Percentiles rank a stretch among this genome's conserved stretches.
These are phyloP conservation scores for Xanthorhoe spadicearia DNA, from an alignment of 2,888 invertebrate genomes.

Conservation along the genomic window DNA sequence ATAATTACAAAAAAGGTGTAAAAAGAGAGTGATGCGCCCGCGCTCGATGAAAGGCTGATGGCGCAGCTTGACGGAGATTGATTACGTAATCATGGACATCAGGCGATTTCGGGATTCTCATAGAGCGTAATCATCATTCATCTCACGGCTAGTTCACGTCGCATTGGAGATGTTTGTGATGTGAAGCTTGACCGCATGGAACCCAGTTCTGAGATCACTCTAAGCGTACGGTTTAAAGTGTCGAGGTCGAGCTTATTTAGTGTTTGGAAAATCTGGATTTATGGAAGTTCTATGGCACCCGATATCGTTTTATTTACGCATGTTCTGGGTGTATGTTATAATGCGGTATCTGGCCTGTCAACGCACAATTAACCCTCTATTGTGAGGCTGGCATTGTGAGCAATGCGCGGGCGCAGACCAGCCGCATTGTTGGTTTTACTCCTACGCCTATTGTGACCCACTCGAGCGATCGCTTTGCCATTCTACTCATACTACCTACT, in stretches of 20 bases:
- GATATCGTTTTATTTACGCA: conserved; percentile 49
- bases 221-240: conserved; percentile 54
- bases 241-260: conserved; percentile 21
- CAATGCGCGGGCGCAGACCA: conserved; percentile 65
- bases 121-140: conserved; percentile 80
- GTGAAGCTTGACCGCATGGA: conserved; percentile 54
- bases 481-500: conserved; percentile 59
- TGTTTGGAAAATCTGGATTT: conserved; percentile 40
- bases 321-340: conserved; percentile 59
- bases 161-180: conserved; percentile 59
- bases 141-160: conserved; percentile 77
- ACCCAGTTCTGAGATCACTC: conserved; percentile 60
- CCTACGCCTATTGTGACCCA: conserved; percentile 79
- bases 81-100: conserved; percentile 81
- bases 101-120: conserved; percentile 77
- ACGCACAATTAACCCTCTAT: conserved; percentile 81
- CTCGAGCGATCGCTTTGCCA: conserved; percentile 71
- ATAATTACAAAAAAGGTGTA: conserved; percentile 80
- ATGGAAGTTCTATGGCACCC: conserved; percentile 42
- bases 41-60: conserved; percentile 78
- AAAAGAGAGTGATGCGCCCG: conserved; percentile 73
- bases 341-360: conserved; percentile 73
- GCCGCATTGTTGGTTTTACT: conserved; percentile 69
- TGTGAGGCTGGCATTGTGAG: conserved; percentile 66
- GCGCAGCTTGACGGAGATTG: conserved; percentile 78